These are phyloP conservation scores for Passerina amoena DNA, from an alignment of 2,113 vertebrate genomes.

Conservation along the genomic window DNA sequence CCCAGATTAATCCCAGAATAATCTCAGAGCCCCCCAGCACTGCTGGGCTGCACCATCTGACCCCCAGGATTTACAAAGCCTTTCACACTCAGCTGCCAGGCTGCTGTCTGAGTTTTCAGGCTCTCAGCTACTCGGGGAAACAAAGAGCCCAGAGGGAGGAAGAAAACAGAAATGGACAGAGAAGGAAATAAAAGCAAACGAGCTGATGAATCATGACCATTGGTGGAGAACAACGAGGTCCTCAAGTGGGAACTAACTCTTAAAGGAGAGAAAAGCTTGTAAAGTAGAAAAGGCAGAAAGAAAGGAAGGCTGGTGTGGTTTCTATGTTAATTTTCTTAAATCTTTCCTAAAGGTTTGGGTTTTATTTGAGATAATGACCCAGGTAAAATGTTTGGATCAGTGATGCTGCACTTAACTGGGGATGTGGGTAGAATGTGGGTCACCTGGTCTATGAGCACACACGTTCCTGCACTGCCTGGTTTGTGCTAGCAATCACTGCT, in stretches of 20 bases:
- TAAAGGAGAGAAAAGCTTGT: background rate
- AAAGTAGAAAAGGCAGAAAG: background rate
- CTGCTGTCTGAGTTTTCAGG: background rate
- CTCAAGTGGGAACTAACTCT: background rate
- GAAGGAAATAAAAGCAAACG: background rate
- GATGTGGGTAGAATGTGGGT: background rate
- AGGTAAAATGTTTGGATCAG: background rate
- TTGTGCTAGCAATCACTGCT: background rate
- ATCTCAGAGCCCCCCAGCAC: background rate
- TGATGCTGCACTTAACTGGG: background rate
- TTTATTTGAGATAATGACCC: background rate
- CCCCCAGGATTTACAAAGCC: background rate
- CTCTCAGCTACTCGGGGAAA: background rate
- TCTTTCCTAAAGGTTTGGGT: background rate
- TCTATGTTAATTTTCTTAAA: background rate
- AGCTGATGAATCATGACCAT: background rate
- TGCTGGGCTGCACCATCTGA: background rate
- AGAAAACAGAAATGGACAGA: background rate
- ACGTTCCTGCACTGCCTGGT: background rate
- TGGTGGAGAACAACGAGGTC: background rate
- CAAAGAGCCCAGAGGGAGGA: background rate
- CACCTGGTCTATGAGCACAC: background rate
- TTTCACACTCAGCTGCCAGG: background rate
- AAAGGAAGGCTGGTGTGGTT: background rate
- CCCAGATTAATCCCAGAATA: background rate